These are phyloP conservation scores for Semibalanus balanoides DNA, from an alignment of 1,140 invertebrate species.

Conservation along the genomic window DNA sequence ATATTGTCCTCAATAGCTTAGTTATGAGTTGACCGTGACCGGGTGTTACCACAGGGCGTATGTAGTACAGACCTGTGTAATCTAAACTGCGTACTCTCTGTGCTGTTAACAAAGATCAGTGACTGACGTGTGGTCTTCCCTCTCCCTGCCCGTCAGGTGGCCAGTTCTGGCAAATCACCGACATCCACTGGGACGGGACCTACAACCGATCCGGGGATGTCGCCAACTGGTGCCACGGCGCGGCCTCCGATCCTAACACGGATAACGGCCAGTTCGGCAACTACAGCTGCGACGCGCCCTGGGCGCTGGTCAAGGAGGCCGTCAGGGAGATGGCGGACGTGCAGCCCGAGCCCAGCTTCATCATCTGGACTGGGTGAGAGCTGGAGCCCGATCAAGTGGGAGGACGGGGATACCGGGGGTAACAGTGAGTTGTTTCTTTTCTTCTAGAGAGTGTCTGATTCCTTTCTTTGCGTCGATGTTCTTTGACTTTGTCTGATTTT, in stretches of 20 bases:
- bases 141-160: slow-evolving; percentile 37
- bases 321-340: slow-evolving; percentile 62
- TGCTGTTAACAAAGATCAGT: too few relatives aligned
- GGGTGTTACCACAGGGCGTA: too few relatives aligned
- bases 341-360: slow-evolving; percentile 67
- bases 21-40: too few relatives aligned
- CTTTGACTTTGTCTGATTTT: too few relatives aligned
- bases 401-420: neutral
- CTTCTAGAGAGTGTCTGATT: too few relatives aligned
- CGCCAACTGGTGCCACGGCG: slow-evolving; percentile 15
- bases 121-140: too few relatives aligned
- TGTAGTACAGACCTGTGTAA: too few relatives aligned
- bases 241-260: neutral
- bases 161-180: slow-evolving; percentile 83
- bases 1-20: too few relatives aligned
- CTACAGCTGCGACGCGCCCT: slow-evolving; percentile 74
- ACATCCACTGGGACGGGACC: slow-evolving; percentile 69
- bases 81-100: too few relatives aligned
- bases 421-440: too few relatives aligned
- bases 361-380: slow-evolving; percentile 82
- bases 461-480: too few relatives aligned
- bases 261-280: slow-evolving; percentile 52
- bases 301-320: slow-evolving; percentile 67
- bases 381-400: too few relatives aligned
- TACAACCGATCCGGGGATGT: slow-evolving; percentile 55